Evolutionary conservation across 1,140 invertebrate species (phyloP).

Genomic region (Leptinotarsa undecemlineata): DNA sequence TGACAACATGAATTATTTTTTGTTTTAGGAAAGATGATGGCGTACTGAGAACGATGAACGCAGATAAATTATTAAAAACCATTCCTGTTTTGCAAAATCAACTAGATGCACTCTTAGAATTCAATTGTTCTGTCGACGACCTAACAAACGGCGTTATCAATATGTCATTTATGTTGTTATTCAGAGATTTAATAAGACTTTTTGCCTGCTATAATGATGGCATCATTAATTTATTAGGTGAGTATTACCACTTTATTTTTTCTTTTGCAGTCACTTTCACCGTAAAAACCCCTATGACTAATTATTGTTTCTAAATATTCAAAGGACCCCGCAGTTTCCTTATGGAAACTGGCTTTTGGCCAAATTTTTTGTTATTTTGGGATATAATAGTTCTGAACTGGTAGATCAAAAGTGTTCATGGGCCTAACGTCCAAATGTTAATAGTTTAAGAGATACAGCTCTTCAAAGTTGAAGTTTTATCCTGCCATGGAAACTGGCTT

Average conservation of each 20-base stretch:
- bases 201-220: constrained; percentile 99
- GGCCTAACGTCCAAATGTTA: too few relatives aligned
- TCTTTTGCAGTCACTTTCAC: too few relatives aligned
- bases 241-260: constrained; percentile 27
- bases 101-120: constrained; percentile 93
- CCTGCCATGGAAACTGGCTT: too few relatives aligned
- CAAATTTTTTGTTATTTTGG: too few relatives aligned
- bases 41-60: constrained; percentile 93
- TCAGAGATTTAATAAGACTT: constrained; percentile 96
- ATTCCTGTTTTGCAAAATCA: constrained; percentile 94
- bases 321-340: too few relatives aligned
- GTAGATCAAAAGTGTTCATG: too few relatives aligned
- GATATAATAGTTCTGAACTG: too few relatives aligned
- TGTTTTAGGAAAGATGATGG: constrained; percentile 91
- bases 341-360: too few relatives aligned
- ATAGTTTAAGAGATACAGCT: too few relatives aligned
- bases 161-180: constrained; percentile 97
- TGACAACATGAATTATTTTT: constrained; percentile 18
- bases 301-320: too few relatives aligned
- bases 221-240: constrained; percentile 96
- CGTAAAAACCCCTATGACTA: too few relatives aligned
- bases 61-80: constrained; percentile 96
- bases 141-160: constrained; percentile 98
- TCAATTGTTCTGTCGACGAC: constrained; percentile 96
- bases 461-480: too few relatives aligned